These are phyloP conservation scores for Muscina levida DNA, from an alignment of 2,888 invertebrate species.

Conservation along the genomic window DNA sequence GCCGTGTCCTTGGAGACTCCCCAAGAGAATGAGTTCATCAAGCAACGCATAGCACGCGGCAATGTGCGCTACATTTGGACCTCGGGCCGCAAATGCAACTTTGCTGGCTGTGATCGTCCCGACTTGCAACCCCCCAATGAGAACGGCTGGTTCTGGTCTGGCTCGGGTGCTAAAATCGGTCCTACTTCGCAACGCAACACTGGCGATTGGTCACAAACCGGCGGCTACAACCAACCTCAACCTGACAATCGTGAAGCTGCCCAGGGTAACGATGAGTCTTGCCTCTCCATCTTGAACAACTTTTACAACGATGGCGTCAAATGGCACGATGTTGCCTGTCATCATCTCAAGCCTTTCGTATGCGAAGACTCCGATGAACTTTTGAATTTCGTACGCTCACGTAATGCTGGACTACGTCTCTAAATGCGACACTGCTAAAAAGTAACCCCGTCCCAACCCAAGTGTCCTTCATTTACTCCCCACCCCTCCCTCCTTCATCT, in stretches of 20 bases:
- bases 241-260: slow-evolving; percentile 95
- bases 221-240: slow-evolving; percentile 92
- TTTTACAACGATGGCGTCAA: slow-evolving; percentile 94
- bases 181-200: slow-evolving; percentile 93
- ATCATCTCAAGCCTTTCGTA: slow-evolving; percentile 92
- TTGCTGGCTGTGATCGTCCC: slow-evolving; percentile 91
- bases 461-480: too few relatives aligned
- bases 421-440: slow-evolving; percentile 78
- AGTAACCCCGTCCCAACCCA: background rate
- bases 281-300: slow-evolving; percentile 92
- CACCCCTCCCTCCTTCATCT: slow-evolving; percentile 1
- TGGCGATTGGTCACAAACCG: slow-evolving; percentile 94
- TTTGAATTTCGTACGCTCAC: slow-evolving; percentile 93
- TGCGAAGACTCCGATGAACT: slow-evolving; percentile 95
- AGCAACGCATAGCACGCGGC: slow-evolving; percentile 91
- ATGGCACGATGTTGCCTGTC: slow-evolving; percentile 93
- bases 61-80: slow-evolving; percentile 93
- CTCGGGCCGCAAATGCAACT: slow-evolving; percentile 94
- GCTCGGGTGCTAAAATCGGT: slow-evolving; percentile 94
- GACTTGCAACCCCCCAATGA: slow-evolving; percentile 92
- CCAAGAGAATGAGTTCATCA: slow-evolving; percentile 93
- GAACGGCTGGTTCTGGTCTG: slow-evolving; percentile 97
- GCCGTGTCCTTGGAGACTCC: slow-evolving; percentile 94
- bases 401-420: slow-evolving; percentile 91
- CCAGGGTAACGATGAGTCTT: slow-evolving; percentile 95